These are phyloP conservation scores for Astyanax mexicanus DNA, from an alignment of 2,797 vertebrate genomes.

Conservation along the genomic window DNA sequence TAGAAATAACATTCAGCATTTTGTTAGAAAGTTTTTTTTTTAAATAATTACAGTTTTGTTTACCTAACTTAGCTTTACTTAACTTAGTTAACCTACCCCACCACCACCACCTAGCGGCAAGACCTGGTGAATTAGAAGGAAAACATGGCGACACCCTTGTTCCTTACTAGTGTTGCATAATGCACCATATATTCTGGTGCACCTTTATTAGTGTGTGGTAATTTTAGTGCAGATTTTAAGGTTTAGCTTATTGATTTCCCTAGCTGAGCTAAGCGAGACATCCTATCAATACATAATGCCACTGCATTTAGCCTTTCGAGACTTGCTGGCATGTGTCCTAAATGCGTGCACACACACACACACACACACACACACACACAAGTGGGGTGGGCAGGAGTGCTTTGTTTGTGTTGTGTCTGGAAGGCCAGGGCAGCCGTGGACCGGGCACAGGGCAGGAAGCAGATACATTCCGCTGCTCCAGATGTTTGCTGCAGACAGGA, in stretches of 20 bases:
- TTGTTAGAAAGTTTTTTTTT: too few species aligned
- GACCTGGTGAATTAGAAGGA: too few species aligned
- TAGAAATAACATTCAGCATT: too few species aligned
- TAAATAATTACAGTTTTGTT: too few species aligned
- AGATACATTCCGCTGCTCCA: constrained; percentile 35
- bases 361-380: constrained; percentile 16
- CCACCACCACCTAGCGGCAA: too few species aligned
- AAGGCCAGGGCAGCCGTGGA: constrained; percentile 11
- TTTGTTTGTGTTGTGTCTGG: constrained; percentile 56
- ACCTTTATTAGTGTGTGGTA: too few species aligned
- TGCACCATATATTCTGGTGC: too few species aligned
- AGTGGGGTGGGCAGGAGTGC: background rate
- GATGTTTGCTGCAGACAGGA: constrained; percentile 28
- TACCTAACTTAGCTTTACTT: too few species aligned
- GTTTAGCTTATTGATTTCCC: background rate
- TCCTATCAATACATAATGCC: background rate
- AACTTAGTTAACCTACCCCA: too few species aligned
- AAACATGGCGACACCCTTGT: too few species aligned
- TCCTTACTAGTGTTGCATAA: too few species aligned
- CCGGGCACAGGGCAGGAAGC: constrained; percentile 39
- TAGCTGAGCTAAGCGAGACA: background rate
- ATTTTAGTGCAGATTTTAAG: background rate
- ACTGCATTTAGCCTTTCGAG: background rate
- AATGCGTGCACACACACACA: constrained; percentile 11
- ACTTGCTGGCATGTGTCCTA: constrained; percentile 6